Conservation (phyloP, 1,140 invertebrate species). For the Bombus huntii region DNA sequence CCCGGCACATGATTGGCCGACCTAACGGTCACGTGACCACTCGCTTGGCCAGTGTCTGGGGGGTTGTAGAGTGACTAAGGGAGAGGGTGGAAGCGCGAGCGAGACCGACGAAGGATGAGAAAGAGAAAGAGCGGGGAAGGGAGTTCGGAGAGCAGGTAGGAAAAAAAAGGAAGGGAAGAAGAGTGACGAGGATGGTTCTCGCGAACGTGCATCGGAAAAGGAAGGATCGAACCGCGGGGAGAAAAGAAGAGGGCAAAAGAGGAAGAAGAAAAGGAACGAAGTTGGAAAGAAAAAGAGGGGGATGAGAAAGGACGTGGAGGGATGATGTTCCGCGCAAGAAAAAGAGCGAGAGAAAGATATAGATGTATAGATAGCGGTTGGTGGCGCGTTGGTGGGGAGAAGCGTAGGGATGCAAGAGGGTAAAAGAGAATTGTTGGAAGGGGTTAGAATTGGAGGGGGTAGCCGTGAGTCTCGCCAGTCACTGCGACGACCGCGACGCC, state of each 20-base stretch:
- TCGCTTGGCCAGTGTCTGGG: slow-evolving; percentile 63
- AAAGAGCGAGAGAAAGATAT: slow-evolving; percentile 34
- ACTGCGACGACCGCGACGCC: slow-evolving; percentile 81
- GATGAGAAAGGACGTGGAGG: neutral
- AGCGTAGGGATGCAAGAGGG: slow-evolving; percentile 66
- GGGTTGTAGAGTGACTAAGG: slow-evolving; percentile 55
- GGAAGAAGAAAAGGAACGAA: neutral
- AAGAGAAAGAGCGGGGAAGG: slow-evolving; percentile 17
- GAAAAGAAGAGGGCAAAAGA: neutral
- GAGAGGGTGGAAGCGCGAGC: slow-evolving; percentile 52
- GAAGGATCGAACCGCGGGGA: neutral
- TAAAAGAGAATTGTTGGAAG: slow-evolving; percentile 57
- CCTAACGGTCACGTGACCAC: slow-evolving; percentile 65
- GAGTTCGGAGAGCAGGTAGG: neutral
- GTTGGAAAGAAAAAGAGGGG: neutral
- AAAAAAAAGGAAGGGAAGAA: neutral
- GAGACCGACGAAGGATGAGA: slow-evolving; percentile 16
- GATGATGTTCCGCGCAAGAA: slow-evolving; percentile 29
- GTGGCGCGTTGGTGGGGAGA: slow-evolving; percentile 48
- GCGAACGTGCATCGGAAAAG: slow-evolving; percentile 38
- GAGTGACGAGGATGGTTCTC: neutral
- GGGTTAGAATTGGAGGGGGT: slow-evolving; percentile 64
- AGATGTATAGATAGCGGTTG: slow-evolving; percentile 38
- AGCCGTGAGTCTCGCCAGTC: slow-evolving; percentile 78
- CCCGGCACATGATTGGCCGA: slow-evolving; percentile 65